Evolutionary conservation across 2,888 invertebrate genomes (phyloP), one percentile per base, ranked within the genome.

Genomic region (Schizotus pectinicornis): DNA sequence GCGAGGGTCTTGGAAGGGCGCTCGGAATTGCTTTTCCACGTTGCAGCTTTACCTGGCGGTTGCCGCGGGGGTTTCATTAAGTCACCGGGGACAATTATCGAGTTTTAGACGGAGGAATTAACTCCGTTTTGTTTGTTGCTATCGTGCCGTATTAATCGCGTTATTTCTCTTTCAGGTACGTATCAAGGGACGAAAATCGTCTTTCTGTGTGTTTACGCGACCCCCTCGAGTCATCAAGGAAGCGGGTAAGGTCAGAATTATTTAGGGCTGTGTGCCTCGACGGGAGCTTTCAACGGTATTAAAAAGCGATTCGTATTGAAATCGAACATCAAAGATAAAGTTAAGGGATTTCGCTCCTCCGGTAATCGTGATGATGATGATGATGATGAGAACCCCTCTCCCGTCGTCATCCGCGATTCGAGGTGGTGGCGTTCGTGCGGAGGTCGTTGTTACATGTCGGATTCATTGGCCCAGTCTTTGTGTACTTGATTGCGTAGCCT

Each of bases 231-330:
- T 5, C 22, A 31, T 43, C 14, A 45, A 31, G 43, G 31, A 33
- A 30, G 14, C 36, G 14, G 42, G 41, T 37, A 53, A 53, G 53
- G 45, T 46, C 53, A 46, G 53, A 38, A 53, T 53, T 53, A 53
- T 53, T 43, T 46, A 36, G 45, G 45, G 32, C 34, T 11, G 34
- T 49, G 49, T 35, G 22, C 22, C 22, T 22, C 22, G 22, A 22
- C 22, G 35, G 45, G 47, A 47, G 54, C 54, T 54, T 12, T 47
- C 54, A 54, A 41, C 45, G 30, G 46, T 54, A 54, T 54, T 54
- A 54, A 54, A 54, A 54, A 47, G 53, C 53, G 46, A 54, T 41
- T 41, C 45, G 53, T 38, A 53, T 45, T 53, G 53, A 53, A 51
- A 51, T 51, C 51, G 35, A 51, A 53, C 53, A 53, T 53, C 53